Percentiles rank a stretch among this genome's conserved stretches.
Evolutionary conservation across 1,140 invertebrate species (phyloP).

Genomic region (Zaprionus davidi): DNA sequence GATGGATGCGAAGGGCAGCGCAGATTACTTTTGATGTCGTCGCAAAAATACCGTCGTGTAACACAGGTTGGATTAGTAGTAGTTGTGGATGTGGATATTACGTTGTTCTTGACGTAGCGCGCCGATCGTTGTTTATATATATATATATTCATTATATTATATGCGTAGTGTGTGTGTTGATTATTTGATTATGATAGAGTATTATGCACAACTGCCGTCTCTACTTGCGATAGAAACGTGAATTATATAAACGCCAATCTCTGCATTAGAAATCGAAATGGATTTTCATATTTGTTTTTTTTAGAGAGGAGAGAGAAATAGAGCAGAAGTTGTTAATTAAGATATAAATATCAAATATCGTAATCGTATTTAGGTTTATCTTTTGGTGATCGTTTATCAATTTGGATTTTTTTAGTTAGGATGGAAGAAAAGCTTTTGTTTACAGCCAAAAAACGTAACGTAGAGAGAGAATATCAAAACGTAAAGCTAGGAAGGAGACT

Average conservation of each 20-base stretch:
- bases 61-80: conserved; percentile 47
- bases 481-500: not conserved
- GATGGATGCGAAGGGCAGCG: conserved; percentile 11
- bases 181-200: conserved; percentile 35
- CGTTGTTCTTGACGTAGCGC: conserved; percentile 42
- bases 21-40: conserved; percentile 24
- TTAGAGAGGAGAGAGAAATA: conserved; percentile 69
- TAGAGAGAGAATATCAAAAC: conserved; percentile 2
- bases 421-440: conserved; percentile 2
- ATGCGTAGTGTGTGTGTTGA: conserved; percentile 39
- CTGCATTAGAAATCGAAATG: conserved; percentile 59
- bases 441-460: conserved; percentile 34
- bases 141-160: conserved; percentile 31
- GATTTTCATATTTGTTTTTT: conserved; percentile 25
- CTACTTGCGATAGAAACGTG: conserved; percentile 80
- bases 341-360: conserved; percentile 18
- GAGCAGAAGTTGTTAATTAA: conserved; percentile 71
- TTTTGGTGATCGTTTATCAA: conserved; percentile 7
- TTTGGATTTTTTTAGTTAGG: not conserved
- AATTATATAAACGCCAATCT: conserved; percentile 84
- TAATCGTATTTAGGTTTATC: conserved; percentile 9
- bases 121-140: conserved; percentile 42
- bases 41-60: conserved; percentile 40
- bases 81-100: conserved; percentile 59
- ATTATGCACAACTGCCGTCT: conserved; percentile 30